These are phyloP conservation scores for Stegodyphus mimosarum DNA, from an alignment of 1,140 invertebrate species.

Conservation along the genomic window DNA sequence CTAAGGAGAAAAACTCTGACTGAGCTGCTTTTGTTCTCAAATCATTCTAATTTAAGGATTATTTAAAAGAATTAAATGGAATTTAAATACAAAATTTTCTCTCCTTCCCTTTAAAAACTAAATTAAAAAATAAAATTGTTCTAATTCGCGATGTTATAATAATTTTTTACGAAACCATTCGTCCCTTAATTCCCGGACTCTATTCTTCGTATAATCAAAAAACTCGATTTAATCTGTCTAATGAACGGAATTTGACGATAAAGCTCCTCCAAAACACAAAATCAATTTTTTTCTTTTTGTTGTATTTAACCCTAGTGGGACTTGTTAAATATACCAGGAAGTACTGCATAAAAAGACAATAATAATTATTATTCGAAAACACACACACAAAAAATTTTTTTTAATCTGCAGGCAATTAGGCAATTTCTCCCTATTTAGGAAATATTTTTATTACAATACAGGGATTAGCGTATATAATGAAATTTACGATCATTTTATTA, in stretches of 20 bases:
- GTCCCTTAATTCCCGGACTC: conserved; percentile 15
- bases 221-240: conserved; percentile 22
- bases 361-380: no score
- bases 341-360: no score
- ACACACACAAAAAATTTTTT: neutral
- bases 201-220: conserved; percentile 26
- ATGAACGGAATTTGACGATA: conserved; percentile 34
- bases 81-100: neutral
- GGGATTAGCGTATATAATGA: conserved; percentile 45
- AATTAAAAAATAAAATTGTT: no score
- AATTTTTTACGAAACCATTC: neutral
- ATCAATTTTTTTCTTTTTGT: neutral
- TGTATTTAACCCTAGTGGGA: conserved; percentile 8
- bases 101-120: neutral
- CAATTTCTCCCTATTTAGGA: neutral
- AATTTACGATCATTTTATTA: conserved; percentile 35
- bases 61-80: neutral
- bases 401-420: neutral
- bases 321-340: conserved; percentile 33
- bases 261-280: neutral
- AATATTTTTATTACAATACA: neutral
- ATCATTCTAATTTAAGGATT: no score
- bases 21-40: no score
- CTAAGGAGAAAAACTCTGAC: no score
- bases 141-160: no score